Percentiles rank a stretch among this genome's conserved stretches.
Evolutionary conservation across 2,797 vertebrate genomes (phyloP).

Genomic region (Parauchenoglanis ngamensis): DNA sequence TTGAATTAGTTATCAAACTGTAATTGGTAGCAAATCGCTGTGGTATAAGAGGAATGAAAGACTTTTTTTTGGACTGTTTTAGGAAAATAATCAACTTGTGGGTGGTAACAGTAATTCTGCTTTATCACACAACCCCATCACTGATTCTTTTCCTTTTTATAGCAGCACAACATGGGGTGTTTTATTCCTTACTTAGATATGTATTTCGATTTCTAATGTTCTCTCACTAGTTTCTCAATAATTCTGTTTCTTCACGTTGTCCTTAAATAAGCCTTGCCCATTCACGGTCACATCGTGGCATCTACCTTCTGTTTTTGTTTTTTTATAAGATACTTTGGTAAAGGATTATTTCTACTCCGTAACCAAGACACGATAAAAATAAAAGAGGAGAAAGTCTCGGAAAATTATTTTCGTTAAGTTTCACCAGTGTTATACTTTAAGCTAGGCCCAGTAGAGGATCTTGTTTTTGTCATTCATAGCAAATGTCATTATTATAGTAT

Average conservation of each 20-base stretch:
- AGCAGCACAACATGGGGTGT: background rate
- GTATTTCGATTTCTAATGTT: background rate
- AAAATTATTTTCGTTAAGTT: background rate
- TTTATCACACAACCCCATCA: background rate
- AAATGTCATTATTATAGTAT: constrained; percentile 54
- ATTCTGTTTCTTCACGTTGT: background rate
- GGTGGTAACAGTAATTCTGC: background rate
- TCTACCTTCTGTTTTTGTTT: background rate
- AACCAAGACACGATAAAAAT: background rate
- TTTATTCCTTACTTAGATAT: background rate
- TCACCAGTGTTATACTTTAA: background rate
- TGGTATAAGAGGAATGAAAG: background rate
- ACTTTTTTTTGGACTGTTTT: background rate
- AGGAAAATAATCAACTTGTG: background rate
- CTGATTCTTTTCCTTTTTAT: background rate
- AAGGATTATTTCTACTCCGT: background rate
- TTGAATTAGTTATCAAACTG: background rate
- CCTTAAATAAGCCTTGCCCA: background rate
- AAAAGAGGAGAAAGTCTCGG: background rate
- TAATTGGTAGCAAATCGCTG: background rate
- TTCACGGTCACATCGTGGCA: background rate
- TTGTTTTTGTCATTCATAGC: constrained; percentile 30
- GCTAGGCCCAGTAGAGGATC: background rate
- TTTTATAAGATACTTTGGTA: background rate
- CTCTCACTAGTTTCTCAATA: background rate